phyloP scores from a whole-genome alignment of 2,113 vertebrate species.

The Heterotilapia buettikoferi region DNA sequence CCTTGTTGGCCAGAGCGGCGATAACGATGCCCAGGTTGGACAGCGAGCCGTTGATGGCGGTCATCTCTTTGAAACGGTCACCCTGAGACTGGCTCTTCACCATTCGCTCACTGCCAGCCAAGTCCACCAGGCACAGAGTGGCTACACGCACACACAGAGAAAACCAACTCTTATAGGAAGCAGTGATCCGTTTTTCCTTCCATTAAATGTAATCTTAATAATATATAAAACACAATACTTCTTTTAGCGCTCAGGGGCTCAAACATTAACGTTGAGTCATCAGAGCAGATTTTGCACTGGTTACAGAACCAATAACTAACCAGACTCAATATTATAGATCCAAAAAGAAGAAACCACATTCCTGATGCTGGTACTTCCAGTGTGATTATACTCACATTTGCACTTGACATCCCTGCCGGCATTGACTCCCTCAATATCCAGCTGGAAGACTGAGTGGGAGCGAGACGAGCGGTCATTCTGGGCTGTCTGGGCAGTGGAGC shows the following conservation, averaged over 20 bases:
- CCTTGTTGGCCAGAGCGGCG: slow-evolving; percentile 83
- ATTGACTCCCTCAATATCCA: slow-evolving; percentile 83
- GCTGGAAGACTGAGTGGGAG: slow-evolving; percentile 84
- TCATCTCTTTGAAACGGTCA: slow-evolving; percentile 89
- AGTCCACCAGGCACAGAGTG: slow-evolving; percentile 89
- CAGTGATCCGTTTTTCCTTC: fast-evolving
- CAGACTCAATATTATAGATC: not conserved
- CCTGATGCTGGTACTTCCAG: fast-evolving
- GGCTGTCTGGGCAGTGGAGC: slow-evolving; percentile 86
- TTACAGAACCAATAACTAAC: not conserved
- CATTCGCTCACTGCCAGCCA: slow-evolving; percentile 91
- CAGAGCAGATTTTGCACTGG: not conserved
- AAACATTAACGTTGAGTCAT: not conserved
- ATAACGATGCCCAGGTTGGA: slow-evolving; percentile 90
- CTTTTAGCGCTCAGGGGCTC: fast-evolving
- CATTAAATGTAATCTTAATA: fast-evolving
- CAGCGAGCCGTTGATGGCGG: slow-evolving; percentile 92
- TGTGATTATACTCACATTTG: slow-evolving; percentile 70
- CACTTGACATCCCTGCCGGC: slow-evolving; percentile 68
- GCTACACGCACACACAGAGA: slow-evolving; percentile 56
- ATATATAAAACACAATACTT: fast-evolving
- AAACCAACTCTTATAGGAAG: not conserved
- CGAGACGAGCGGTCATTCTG: slow-evolving; percentile 91
- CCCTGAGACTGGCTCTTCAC: slow-evolving; percentile 89
- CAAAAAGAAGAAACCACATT: not conserved